Evolutionary conservation across 2,888 invertebrate genomes (phyloP), one percentile per base, ranked within the genome.

Genomic region (Apamea sordens): DNA sequence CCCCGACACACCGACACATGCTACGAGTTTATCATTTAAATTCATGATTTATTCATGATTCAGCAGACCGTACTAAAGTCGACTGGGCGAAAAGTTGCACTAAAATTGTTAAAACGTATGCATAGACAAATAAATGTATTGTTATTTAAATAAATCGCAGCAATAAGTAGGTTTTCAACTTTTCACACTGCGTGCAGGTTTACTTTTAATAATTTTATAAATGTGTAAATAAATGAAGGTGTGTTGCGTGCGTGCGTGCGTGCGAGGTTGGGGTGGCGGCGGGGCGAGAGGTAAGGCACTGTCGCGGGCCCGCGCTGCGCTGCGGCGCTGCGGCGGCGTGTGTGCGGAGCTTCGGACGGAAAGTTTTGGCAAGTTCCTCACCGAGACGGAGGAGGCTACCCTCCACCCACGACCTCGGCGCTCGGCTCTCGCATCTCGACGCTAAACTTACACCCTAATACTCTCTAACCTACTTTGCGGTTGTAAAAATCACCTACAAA

Each of bases 401-500:
- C 92, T 92, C 93, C 92, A 90, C 91, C 92, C 91, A 92, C 90
- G 91, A 92, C 90, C 94, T 93, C 92, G 93, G 92, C 94, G 93
- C 94, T 93, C 93, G 94, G 93, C 94, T 94, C 94, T 95, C 95
- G 94, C 94, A 93, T 94, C 94, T 95, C 93, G 93, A 94, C 94
- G 93, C 94, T 94, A 92, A 93, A 94, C 96, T 95, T 96, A 96
- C 94, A 93, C 92, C 91, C 92, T 95, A 94, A 93, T 93, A 93
- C 92, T 93, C 91, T 94, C 95, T 96, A 96, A 95, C 95, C 96
- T 96, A 96, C 96, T 92, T 95, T 96, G 96, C 96, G 94, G 94
- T 97, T 97, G 97, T 97, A 97, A 97, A 97, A 96, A 96, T 97
- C 96, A 95, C 96, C 97, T 97, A 97, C 97, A 97, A 97, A 97